phyloP scores from a whole-genome alignment of 2,888 invertebrate genomes.

The Ametastegia equiseti region DNA sequence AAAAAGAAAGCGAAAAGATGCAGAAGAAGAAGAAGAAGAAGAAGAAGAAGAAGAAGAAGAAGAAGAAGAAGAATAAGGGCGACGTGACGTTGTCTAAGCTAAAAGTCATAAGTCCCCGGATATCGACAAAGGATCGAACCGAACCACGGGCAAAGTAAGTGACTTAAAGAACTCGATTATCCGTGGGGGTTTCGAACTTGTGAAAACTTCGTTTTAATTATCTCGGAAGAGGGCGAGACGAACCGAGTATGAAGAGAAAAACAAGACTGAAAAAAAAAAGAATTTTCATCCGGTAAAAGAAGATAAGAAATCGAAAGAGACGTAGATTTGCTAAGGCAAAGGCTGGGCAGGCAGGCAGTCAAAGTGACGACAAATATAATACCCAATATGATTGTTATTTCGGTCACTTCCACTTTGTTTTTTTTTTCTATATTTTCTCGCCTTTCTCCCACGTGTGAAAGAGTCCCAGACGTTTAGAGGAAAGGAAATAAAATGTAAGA shows the following conservation, averaged over 20 bases:
- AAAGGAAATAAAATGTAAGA: slow-evolving; percentile 3
- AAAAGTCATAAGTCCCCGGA: slow-evolving; percentile 35
- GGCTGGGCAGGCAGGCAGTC: too few relatives aligned
- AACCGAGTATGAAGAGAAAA: slow-evolving; percentile 7
- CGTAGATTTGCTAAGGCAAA: background rate
- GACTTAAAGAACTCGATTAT: slow-evolving; percentile 46
- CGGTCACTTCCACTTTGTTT: too few relatives aligned
- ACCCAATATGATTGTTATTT: slow-evolving; percentile 17
- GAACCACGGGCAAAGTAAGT: slow-evolving; percentile 34
- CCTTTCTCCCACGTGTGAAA: background rate
- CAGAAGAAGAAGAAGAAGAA: too few relatives aligned
- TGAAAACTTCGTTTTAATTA: slow-evolving; percentile 44
- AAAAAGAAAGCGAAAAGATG: too few relatives aligned
- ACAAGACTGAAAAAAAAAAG: background rate
- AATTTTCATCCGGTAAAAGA: background rate
- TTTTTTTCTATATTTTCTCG: too few relatives aligned
- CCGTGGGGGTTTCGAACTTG: slow-evolving; percentile 8
- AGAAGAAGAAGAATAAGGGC: too few relatives aligned
- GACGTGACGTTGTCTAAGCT: background rate
- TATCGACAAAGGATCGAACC: slow-evolving; percentile 20
- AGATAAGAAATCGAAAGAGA: background rate
- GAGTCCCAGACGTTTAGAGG: background rate
- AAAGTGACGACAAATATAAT: slow-evolving; percentile 14
- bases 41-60: too few relatives aligned
- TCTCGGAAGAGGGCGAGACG: slow-evolving; percentile 1